Percentiles rank a stretch among this genome's conserved stretches.
These are phyloP conservation scores for Conomelus anceps DNA, from an alignment of 2,888 invertebrate genomes.

Conservation along the genomic window DNA sequence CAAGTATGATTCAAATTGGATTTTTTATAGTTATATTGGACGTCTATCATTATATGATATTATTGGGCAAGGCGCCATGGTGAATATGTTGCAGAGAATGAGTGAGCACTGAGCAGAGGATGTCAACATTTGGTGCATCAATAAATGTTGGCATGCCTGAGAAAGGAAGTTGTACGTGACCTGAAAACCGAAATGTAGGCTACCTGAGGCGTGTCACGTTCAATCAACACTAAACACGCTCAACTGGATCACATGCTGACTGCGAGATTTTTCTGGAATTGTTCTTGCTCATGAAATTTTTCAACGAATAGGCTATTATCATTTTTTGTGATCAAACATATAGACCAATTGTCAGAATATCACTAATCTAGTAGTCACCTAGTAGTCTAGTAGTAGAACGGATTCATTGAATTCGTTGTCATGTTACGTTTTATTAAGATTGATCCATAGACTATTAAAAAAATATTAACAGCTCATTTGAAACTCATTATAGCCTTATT, in stretches of 20 bases:
- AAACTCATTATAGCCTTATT: no score
- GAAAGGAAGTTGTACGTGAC: neutral
- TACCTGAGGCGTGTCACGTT: neutral
- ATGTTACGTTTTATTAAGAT: no score
- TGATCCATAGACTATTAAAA: no score
- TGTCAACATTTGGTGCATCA: neutral
- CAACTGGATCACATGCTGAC: neutral
- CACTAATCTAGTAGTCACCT: no score
- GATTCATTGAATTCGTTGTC: no score
- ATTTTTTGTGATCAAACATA: no score
- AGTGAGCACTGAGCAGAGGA: no score
- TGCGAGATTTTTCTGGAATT: neutral
- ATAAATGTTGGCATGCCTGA: neutral
- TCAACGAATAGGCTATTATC: neutral
- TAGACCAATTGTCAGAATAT: no score
- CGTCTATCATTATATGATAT: neutral
- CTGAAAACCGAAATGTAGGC: neutral
- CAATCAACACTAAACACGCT: neutral
- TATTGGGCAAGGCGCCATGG: neutral
- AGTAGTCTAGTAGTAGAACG: no score
- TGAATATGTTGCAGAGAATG: neutral
- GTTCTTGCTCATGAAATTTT: neutral
- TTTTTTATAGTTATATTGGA: no score
- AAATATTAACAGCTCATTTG: no score
- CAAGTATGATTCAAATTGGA: no score